Conservation (phyloP, 2,113 vertebrate genomes). For the Larimichthys polyactis region DNA sequence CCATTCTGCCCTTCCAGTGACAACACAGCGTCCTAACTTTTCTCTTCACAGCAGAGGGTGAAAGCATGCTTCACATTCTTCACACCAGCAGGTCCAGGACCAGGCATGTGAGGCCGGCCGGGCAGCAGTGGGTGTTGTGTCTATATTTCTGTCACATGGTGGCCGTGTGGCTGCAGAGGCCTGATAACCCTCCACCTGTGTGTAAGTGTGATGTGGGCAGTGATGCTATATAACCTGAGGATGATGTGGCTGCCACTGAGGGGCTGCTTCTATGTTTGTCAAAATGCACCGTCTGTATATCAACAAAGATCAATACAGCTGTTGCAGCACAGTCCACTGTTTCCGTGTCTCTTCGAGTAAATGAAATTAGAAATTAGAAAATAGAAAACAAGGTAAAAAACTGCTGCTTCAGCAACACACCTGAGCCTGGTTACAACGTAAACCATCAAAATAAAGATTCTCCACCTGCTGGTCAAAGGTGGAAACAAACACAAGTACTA, state of each 20-base stretch:
- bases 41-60: slow-evolving; percentile 75
- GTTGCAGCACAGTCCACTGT: not conserved
- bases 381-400: not conserved
- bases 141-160: slow-evolving; percentile 30
- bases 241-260: too few species aligned
- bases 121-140: slow-evolving; percentile 53
- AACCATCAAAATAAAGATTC: not conserved
- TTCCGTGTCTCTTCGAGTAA: not conserved
- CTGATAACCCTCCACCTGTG: not conserved
- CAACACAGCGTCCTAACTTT: slow-evolving; percentile 45
- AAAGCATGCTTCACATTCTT: slow-evolving; percentile 82
- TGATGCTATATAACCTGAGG: not conserved
- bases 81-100: slow-evolving; percentile 65
- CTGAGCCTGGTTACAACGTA: not conserved
- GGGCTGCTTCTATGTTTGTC: not conserved
- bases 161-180: slow-evolving; percentile 25
- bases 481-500: not conserved
- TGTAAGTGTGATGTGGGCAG: not conserved
- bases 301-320: not conserved
- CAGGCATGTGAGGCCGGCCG: slow-evolving; percentile 46
- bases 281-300: not conserved
- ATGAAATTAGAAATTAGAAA: not conserved
- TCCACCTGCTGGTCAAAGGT: not conserved
- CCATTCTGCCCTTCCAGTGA: slow-evolving; percentile 53
- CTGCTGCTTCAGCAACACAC: not conserved